Evolutionary conservation across 1,140 invertebrate genomes (phyloP), one percentile per base, ranked within the genome.

Genomic region (Drosophila pruinosa): DNA sequence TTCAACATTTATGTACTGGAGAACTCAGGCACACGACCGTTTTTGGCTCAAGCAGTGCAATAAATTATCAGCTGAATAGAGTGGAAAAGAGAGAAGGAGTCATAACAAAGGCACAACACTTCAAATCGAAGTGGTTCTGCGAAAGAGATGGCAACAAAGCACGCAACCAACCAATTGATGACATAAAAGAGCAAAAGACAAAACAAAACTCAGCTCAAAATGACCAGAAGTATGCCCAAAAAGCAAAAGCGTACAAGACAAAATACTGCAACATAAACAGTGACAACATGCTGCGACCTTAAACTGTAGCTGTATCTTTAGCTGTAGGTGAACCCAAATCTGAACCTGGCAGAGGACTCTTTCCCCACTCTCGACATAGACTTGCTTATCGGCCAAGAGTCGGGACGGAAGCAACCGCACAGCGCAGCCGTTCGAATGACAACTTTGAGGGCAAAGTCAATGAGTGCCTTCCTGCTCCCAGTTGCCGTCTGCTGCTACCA

Each of bases 391-490:
- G 63, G 62, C 54, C 69, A 67, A 48, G 53, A 68, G 48, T 56
- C 24, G 45, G 22, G 24, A 48, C 65, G 79, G 79, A 72, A 83
- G 79, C 79, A 71, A 65, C 52, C 43, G 73, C 56, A 63, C 24
- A 56, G 34, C 34, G 15, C 73, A 65, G 38, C 38, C 41, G 56
- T 69, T 65, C 74, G 57, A 77, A 68, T 77, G 81, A 86, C 78
- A 88, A 88, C 78, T 88, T 82, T 68, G 82, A 88, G 82, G 82
- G 72, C 78, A 88, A 88, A 88, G 78, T 88, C 78, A 88, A 88
- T 88, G 75, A 88, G 83, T 54, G 72, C 75, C 78, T 82, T 88
- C 78, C 74, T 77, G 78, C 81, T 82, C 78, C 74, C 75, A 78
- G 78, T 81, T 78, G 72, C 77, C 54, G 59, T 69, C 71, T 75